Percentiles rank a stretch among this genome's conserved stretches.
phyloP scores from a whole-genome alignment of 2,888 invertebrate genomes.

The Drosophila affinis region DNA sequence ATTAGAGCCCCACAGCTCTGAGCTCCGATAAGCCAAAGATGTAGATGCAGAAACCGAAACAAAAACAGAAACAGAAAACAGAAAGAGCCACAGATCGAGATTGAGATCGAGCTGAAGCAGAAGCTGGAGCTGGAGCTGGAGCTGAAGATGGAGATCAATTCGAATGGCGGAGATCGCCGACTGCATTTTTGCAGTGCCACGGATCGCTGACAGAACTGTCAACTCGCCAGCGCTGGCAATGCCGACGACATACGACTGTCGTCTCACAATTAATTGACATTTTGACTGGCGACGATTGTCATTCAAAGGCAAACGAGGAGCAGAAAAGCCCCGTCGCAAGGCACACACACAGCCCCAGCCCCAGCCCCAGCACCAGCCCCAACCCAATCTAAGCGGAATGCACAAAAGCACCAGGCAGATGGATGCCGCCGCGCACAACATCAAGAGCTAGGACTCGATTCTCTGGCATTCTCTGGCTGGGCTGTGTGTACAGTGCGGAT shows the following conservation, averaged over 20 bases:
- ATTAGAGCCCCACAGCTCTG: constrained; percentile 13
- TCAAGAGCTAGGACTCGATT: constrained; percentile 1
- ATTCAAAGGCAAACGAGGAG: constrained; percentile 54
- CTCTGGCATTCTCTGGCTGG: background rate
- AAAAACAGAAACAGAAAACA: background rate
- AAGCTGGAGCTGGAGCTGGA: background rate
- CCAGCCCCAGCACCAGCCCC: background rate
- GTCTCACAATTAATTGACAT: constrained; percentile 76
- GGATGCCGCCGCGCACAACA: constrained; percentile 7
- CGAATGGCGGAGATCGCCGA: constrained; percentile 11
- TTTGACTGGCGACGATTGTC: constrained; percentile 76
- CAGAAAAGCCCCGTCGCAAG: constrained; percentile 11
- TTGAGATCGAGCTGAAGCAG: background rate
- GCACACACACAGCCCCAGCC: constrained; percentile 26
- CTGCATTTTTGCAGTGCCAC: constrained; percentile 21
- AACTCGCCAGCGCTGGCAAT: constrained; percentile 32
- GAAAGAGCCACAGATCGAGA: background rate
- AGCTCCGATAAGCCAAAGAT: background rate
- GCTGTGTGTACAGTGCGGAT: background rate
- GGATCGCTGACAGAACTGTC: constrained; percentile 41
- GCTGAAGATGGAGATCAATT: background rate
- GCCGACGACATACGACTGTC: constrained; percentile 64
- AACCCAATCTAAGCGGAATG: constrained; percentile 21
- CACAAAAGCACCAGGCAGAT: constrained; percentile 11
- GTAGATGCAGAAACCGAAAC: constrained; percentile 21